A percentile compares a stretch with the other conserved stretches of the same genome.
Conservation (phyloP, 2,113 vertebrate species). For the Hippocampus guttulatus region DNA sequence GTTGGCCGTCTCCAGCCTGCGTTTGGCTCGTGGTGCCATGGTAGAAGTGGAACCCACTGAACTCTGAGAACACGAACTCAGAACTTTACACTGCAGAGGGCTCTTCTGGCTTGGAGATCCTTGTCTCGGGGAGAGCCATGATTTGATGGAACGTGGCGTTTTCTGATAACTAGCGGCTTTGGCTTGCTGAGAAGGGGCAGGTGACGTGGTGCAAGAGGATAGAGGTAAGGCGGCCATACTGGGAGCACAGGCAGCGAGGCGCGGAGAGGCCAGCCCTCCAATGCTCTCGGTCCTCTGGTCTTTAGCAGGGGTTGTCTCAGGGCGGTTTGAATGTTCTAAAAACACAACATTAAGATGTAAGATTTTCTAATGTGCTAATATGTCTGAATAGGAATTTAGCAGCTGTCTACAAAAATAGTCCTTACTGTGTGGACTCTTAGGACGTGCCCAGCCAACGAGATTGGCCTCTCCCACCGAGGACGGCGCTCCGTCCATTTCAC, state of each 20-base stretch:
- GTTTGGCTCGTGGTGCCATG: slow-evolving; percentile 79
- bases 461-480: slow-evolving; percentile 59
- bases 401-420: slow-evolving; percentile 50
- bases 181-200: slow-evolving; percentile 36
- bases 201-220: slow-evolving; percentile 76
- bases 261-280: slow-evolving; percentile 72
- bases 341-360: background rate
- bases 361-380: background rate
- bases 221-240: slow-evolving; percentile 79
- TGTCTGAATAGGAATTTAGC: background rate
- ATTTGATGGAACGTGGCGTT: slow-evolving; percentile 74
- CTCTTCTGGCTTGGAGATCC: slow-evolving; percentile 53
- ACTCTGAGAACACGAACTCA: slow-evolving; percentile 76
- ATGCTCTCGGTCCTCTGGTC: slow-evolving; percentile 52
- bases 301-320: slow-evolving; percentile 78
- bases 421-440: slow-evolving; percentile 54
- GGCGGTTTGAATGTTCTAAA: slow-evolving; percentile 33
- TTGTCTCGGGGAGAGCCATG: slow-evolving; percentile 78
- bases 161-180: slow-evolving; percentile 49
- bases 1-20: slow-evolving; percentile 80
- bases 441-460: slow-evolving; percentile 80
- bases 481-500: slow-evolving; percentile 54
- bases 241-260: slow-evolving; percentile 78
- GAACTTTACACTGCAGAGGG: slow-evolving; percentile 66
- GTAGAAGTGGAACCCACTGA: slow-evolving; percentile 26